These are phyloP conservation scores for Ernsta delagoae DNA, from an alignment of 2,888 invertebrate species.

Conservation along the genomic window DNA sequence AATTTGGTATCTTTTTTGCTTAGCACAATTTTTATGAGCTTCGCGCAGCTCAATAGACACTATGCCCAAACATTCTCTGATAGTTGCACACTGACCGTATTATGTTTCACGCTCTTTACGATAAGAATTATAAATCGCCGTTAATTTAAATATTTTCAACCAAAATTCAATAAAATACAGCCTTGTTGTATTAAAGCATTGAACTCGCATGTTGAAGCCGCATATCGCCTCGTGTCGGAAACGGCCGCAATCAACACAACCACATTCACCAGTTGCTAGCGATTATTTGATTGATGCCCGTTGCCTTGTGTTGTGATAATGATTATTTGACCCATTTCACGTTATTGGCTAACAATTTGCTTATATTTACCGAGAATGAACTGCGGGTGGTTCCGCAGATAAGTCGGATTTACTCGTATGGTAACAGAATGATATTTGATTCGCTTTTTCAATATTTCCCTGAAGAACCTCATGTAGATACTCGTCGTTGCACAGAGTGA, in stretches of 20 bases:
- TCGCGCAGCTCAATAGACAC: too few species aligned
- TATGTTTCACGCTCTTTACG: too few species aligned
- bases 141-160: too few species aligned
- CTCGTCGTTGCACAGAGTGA: background rate
- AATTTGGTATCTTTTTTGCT: too few species aligned
- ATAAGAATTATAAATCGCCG: too few species aligned
- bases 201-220: background rate
- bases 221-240: background rate
- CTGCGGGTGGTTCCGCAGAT: background rate
- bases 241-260: background rate
- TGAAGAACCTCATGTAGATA: too few species aligned
- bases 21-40: too few species aligned
- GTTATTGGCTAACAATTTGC: background rate
- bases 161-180: too few species aligned
- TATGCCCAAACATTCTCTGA: too few species aligned
- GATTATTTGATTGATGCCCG: background rate
- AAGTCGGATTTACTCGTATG: background rate
- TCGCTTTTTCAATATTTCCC: too few species aligned
- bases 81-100: too few species aligned
- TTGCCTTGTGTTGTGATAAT: background rate
- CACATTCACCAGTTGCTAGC: background rate
- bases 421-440: background rate
- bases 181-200: too few species aligned
- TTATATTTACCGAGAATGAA: background rate
- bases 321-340: slow-evolving; percentile 5